Base-by-base conservation (phyloP, 2,888 invertebrate species). In the Tortricodes alternella region DNA sequence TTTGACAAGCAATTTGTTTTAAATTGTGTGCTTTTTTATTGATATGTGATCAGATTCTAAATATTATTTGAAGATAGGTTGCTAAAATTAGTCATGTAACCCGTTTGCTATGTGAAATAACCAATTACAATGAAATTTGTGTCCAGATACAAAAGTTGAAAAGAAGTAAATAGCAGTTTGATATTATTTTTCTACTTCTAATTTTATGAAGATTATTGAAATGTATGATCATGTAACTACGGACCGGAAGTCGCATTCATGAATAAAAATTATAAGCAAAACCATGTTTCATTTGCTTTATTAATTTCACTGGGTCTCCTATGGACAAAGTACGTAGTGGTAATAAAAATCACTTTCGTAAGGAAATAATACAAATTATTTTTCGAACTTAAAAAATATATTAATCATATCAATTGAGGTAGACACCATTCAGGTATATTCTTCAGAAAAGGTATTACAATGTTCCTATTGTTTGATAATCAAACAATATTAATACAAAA, bases 141-240 rank as follows among this genome's bases (percentile, higher is more conserved):
- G 27, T 24, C 29, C 29, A 5, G 18, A 44, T 29, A 27, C 5
- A 13, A 24, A 16, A 37, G 68, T 75, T 80, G 81, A 80, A 88
- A 61, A 80, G 86, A 87, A 83, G 83, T 81, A 74, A 78, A 78
- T 82, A 86, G 85, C 80, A 86, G 81, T 89, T 89, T 89, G 87
- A 90, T 90, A 90, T 89, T 89, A 90, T 89, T 90, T 90, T 89
- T 89, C 88, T 89, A 90, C 89, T 84, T 86, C 88, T 89, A 86
- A 89, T 90, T 88, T 89, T 89, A 89, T 82, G 85, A 83, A 80
- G 80, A 85, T 83, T 83, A 85, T 83, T 79, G 69, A 84, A 83
- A 69, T 83, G 79, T 84, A 78, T 83, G 81, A 83, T 84, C 83
- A 80, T 89, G 86, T 89, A 88, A 85, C 78, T 82, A 80, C 75